Evolutionary conservation across 2,888 invertebrate genomes (phyloP), one percentile per base, ranked within the genome.

Genomic region (Melangyna quadrimaculata): DNA sequence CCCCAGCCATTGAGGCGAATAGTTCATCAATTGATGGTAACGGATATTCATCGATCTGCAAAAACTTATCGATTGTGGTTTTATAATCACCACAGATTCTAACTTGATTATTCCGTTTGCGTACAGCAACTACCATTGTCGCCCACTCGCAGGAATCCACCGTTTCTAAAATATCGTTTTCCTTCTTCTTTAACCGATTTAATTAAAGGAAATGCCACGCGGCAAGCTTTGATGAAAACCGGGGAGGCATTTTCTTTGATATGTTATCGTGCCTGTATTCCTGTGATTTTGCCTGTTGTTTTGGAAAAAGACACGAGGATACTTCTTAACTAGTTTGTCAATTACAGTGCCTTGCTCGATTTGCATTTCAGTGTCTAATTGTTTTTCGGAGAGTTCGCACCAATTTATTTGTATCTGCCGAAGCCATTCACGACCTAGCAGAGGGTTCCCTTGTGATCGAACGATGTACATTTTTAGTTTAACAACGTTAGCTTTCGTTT

Each of bases 61-160:
- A 9, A 45, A 45, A 45, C 22, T 45, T 17, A 61, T 89, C 89
- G 53, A 89, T n/a, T 3, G 88, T 88, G 0, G 88, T n/a, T 71
- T 86, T 88, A 65, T 80, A 87, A 48, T 87, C 86, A 0, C 86
- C 87, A 57, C 87, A 88, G 10, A 87, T 88, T 35, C 89, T 77
- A 3, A 90, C 81, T 32, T 51, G n/a, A 3, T 73, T 86, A 63
- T 89, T 72, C 77, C 78, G 45, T 71, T 90, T 90, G 10, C 87
- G 63, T 32, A 90, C 88, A 7, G 88, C 88, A 7, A 90, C 89
- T 29, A 89, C 87, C 1, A 89, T 90, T 40, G 89, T 89, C 9
- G 88, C 89, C 89, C 89, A 90, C 45, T 89, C 88, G 22, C 88
- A 88, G 22, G 65, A 67, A 19, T 89, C 51, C 24, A 78, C 75